Evolutionary conservation across 2,113 vertebrate genomes (phyloP).

Genomic region (Labeo rohita): DNA sequence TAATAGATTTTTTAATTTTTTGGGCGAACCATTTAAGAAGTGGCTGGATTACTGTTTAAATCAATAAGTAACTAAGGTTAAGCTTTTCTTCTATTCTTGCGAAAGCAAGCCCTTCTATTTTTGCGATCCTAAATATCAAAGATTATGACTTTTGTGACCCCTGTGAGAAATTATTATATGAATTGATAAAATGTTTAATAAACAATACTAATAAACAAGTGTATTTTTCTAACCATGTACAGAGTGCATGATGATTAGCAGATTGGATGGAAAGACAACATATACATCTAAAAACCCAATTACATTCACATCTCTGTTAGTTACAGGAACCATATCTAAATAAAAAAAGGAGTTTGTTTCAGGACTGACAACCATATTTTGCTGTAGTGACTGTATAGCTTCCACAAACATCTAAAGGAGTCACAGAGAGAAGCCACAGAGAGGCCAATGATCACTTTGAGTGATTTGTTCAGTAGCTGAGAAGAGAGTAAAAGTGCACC

Average conservation of each 20-base stretch:
- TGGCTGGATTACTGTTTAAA: not conserved
- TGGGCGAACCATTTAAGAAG: too few relatives aligned
- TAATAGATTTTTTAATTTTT: too few relatives aligned
- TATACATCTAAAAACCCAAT: not conserved
- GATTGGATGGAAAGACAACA: not conserved
- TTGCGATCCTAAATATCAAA: not conserved
- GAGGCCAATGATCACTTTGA: not conserved
- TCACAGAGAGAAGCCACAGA: not conserved
- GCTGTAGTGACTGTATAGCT: not conserved
- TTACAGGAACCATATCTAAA: not conserved
- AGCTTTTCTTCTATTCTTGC: not conserved
- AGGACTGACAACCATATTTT: not conserved
- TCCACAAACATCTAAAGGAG: not conserved
- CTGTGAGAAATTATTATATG: not conserved
- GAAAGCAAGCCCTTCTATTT: not conserved
- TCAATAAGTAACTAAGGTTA: not conserved
- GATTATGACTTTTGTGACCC: not conserved
- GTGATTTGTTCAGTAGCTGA: conserved; percentile 4
- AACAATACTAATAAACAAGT: not conserved
- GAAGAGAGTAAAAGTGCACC: not conserved
- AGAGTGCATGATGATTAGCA: not conserved
- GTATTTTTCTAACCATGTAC: too few relatives aligned
- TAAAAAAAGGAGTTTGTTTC: not conserved
- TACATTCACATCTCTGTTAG: not conserved
- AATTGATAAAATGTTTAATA: not conserved